These are phyloP conservation scores for Rhyzopertha dominica DNA, from an alignment of 1,140 invertebrate genomes.

Conservation along the genomic window DNA sequence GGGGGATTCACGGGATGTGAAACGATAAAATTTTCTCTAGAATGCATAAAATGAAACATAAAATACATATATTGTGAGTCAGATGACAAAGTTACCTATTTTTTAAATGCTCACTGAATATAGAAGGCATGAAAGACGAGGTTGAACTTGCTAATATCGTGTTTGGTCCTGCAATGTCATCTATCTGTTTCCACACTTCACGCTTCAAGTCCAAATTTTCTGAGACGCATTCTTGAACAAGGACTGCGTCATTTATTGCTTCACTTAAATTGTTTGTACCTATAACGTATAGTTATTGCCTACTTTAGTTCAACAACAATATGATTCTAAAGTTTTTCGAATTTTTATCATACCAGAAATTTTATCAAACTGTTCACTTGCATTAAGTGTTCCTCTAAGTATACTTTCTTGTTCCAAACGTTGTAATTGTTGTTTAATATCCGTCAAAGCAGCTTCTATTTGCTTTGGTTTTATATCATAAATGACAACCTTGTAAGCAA, in stretches of 20 bases:
- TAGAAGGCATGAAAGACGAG: conserved; percentile 82
- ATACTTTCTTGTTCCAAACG: conserved; percentile 62
- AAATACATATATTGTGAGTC: neutral
- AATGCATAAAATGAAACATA: conserved; percentile 11
- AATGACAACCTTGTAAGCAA: conserved; percentile 74
- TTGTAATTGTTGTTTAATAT: conserved; percentile 66
- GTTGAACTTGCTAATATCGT: conserved; percentile 87
- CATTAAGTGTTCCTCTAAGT: conserved; percentile 65
- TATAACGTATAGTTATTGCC: no score
- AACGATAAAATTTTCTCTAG: conserved; percentile 49
- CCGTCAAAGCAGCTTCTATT: conserved; percentile 62
- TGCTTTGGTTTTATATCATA: conserved; percentile 74
- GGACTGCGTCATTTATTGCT: conserved; percentile 64
- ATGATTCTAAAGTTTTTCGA: no score
- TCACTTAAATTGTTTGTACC: conserved; percentile 62
- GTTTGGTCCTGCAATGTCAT: conserved; percentile 62
- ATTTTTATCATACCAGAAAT: conserved; percentile 75
- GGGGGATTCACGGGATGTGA: conserved; percentile 96
- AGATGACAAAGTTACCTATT: conserved; percentile 63
- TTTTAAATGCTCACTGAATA: conserved; percentile 73
- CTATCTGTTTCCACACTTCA: conserved; percentile 73
- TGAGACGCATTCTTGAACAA: conserved; percentile 89
- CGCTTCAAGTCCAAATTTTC: conserved; percentile 82
- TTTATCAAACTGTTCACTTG: conserved; percentile 65
- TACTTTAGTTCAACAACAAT: no score